Evolutionary conservation across 2,797 vertebrate species (phyloP).

Genomic region (Garrulus glandarius): DNA sequence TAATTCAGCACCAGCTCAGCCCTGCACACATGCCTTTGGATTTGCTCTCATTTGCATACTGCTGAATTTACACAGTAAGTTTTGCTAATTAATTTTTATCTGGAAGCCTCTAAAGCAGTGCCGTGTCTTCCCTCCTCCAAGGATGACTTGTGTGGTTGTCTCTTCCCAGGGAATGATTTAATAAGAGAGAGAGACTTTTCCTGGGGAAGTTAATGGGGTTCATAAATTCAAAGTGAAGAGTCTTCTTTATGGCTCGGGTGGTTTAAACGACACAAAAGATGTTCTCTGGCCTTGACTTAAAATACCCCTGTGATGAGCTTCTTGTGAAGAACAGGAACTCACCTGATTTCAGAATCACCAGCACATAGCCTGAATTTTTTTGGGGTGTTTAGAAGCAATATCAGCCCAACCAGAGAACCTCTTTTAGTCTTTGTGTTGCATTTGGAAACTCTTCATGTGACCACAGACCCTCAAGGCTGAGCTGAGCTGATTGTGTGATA

Average conservation of each 20-base stretch:
- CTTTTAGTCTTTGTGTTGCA: not conserved
- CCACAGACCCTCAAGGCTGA: not conserved
- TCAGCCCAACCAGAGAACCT: not conserved
- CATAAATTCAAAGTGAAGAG: conserved; percentile 33
- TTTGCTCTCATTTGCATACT: conserved; percentile 44
- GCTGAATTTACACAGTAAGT: conserved; percentile 24
- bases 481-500: not conserved
- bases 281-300: not conserved
- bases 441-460: not conserved
- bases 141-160: not conserved
- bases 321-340: not conserved
- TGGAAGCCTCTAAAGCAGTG: not conserved
- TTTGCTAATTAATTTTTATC: conserved; percentile 54
- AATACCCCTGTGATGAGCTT: not conserved
- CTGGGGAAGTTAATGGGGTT: not conserved
- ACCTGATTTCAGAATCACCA: not conserved
- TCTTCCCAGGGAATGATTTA: conserved; percentile 30
- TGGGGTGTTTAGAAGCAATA: not conserved
- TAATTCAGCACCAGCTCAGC: conserved; percentile 1
- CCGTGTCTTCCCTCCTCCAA: not conserved
- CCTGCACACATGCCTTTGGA: not conserved
- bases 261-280: not conserved
- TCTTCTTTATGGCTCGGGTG: not conserved
- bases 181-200: not conserved
- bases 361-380: not conserved